Evolutionary conservation across 2,113 vertebrate species (phyloP), one percentile per base, ranked within the genome.

Genomic region (Melanerpes aurifrons): DNA sequence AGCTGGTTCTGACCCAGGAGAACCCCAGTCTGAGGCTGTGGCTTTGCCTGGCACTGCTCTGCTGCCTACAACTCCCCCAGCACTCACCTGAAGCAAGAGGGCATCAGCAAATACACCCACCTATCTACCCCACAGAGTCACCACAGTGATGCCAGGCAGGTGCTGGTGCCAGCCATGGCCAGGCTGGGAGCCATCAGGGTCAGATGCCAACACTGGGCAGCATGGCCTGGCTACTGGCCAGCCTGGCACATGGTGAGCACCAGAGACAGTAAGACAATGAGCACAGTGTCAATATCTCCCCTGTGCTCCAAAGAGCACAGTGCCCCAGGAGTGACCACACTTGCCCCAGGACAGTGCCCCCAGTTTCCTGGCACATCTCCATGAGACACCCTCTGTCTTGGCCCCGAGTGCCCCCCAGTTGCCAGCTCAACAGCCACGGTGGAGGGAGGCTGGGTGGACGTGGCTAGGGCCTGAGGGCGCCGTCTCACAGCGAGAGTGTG

Each of bases 101-200:
- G 26, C 69, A 70, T 4, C 0, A 0, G 21, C 28, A 48, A 75
- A 45, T 0, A 0, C 63, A 48, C 10, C 29, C 53, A 31, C 24
- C 45, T 10, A 11, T 29, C 57, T 10, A 11, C n/a, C 57, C 28
- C 31, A 5, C 3, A 0, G 64, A 58, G 56, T 18, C 57, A 15
- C 18, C 31, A 31, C 0, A 0, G 74, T 29, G 74, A 48, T 0
- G 6, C 78, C 82, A 69, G 63, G 58, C 3, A 24, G 50, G 7
- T 53, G 50, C 22, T 10, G 1, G 67, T 61, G 86, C 77, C 85
- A 82, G 48, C 35, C 62, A n/a, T 1, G 17, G 26, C 64, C 4
- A 4, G 85, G 93, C 74, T 81, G 9, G 43, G 63, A 47, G 68
- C 76, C 83, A 82, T 64, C 48, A 31, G 67, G 66, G 87, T 84